Conservation (phyloP, 1,140 invertebrate genomes). For the Metopolophium dirhodum region DNA sequence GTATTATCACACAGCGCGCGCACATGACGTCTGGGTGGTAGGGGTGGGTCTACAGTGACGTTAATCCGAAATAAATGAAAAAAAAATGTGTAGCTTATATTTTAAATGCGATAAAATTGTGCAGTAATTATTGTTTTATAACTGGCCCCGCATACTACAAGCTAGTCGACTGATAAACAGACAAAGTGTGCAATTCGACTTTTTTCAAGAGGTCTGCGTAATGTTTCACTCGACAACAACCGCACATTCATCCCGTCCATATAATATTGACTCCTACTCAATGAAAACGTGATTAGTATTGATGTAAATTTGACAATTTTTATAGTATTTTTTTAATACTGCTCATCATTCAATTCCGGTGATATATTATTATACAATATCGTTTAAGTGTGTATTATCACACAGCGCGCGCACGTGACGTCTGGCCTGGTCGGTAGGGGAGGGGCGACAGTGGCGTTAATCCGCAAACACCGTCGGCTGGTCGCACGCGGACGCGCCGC, state of each 20-base stretch:
- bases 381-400: neutral
- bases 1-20: neutral
- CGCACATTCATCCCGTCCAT: neutral
- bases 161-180: neutral
- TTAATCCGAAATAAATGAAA: no score
- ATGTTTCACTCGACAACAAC: neutral
- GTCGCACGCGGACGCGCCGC: neutral
- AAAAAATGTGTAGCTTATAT: neutral
- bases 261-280: neutral
- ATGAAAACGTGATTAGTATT: neutral
- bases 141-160: neutral
- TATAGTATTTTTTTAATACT: neutral
- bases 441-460: neutral
- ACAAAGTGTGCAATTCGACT: neutral
- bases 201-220: neutral
- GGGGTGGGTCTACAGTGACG: neutral
- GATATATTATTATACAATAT: neutral
- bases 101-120: neutral
- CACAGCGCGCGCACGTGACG: neutral
- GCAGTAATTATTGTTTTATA: neutral
- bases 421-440: neutral
- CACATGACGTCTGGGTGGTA: neutral
- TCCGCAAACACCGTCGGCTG: neutral
- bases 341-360: neutral
- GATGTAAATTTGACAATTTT: neutral